phyloP scores from a whole-genome alignment of 2,113 vertebrate species.

The Naja naja region DNA sequence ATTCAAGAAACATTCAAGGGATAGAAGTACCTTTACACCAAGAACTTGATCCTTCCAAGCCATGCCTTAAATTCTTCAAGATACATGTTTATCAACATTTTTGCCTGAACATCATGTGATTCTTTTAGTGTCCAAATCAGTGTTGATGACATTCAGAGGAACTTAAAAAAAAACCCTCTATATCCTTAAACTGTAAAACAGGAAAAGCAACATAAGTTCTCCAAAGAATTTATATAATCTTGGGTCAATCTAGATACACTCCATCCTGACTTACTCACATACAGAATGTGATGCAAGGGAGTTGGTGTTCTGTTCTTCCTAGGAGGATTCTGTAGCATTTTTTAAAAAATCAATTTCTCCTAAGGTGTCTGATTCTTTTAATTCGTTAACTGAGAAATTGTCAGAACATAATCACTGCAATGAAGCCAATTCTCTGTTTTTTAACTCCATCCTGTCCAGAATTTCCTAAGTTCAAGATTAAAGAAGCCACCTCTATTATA shows the following conservation, averaged over 20 bases:
- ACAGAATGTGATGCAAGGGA: neutral
- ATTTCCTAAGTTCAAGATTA: neutral
- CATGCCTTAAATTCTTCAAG: neutral
- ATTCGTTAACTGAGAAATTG: neutral
- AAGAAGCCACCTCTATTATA: neutral
- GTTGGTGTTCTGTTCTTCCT: neutral
- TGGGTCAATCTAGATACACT: neutral
- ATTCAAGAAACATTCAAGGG: neutral
- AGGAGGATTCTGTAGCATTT: neutral
- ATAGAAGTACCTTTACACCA: neutral
- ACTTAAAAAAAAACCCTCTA: neutral
- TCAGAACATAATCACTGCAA: neutral
- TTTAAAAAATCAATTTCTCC: neutral
- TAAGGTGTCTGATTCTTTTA: neutral
- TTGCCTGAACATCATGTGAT: neutral
- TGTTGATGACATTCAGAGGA: neutral
- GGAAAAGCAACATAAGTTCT: neutral
- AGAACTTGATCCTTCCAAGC: neutral
- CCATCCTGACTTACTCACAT: neutral
- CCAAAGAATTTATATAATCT: neutral
- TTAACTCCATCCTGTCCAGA: neutral
- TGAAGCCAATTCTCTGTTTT: neutral
- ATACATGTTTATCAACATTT: neutral
- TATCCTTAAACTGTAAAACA: slow-evolving; percentile 1
- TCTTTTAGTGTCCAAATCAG: neutral